A percentile compares a stretch with the other conserved stretches of the same genome.
phyloP scores from a whole-genome alignment of 2,797 vertebrate genomes.

The Gymnoscopelus braueri region DNA sequence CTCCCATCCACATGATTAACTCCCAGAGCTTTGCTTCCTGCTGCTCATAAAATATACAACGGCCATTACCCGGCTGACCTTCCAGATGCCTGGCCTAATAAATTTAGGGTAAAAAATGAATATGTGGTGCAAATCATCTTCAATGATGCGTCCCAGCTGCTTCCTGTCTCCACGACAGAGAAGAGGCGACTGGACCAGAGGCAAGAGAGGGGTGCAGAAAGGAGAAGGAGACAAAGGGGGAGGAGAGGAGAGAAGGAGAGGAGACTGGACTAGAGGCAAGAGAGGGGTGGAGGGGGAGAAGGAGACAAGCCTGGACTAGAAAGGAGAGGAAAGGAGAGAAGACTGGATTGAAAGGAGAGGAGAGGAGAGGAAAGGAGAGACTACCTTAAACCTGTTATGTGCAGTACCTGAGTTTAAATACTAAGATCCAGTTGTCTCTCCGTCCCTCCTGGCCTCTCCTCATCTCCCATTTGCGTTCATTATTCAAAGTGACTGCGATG shows the following conservation, averaged over 20 bases:
- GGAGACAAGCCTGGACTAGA: background rate
- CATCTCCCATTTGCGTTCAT: conserved; percentile 60
- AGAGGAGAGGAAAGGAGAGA: background rate
- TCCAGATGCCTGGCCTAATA: conserved; percentile 70
- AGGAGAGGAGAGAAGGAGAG: background rate
- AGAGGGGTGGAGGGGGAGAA: background rate
- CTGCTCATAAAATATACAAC: conserved; percentile 77
- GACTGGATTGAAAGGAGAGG: background rate
- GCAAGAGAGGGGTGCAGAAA: background rate
- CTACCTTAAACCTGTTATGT: conserved; percentile 37
- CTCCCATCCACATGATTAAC: conserved; percentile 67
- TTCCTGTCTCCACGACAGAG: conserved; percentile 27
- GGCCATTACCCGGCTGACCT: conserved; percentile 66
- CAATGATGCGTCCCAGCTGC: conserved; percentile 58
- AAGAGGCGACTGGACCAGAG: background rate
- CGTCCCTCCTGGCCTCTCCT: conserved; percentile 14
- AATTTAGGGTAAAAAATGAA: conserved; percentile 72
- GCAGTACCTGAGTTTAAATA: background rate
- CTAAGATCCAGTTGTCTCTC: background rate
- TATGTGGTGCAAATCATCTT: conserved; percentile 64
- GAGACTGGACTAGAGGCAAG: background rate
- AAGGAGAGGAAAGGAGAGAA: background rate
- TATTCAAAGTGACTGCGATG: conserved; percentile 69
- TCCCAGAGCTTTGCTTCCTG: conserved; percentile 60
- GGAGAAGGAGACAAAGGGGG: conserved; percentile 3